Evolutionary conservation across 1,140 invertebrate species (phyloP), one percentile per base, ranked within the genome.

Genomic region (Homarus americanus): DNA sequence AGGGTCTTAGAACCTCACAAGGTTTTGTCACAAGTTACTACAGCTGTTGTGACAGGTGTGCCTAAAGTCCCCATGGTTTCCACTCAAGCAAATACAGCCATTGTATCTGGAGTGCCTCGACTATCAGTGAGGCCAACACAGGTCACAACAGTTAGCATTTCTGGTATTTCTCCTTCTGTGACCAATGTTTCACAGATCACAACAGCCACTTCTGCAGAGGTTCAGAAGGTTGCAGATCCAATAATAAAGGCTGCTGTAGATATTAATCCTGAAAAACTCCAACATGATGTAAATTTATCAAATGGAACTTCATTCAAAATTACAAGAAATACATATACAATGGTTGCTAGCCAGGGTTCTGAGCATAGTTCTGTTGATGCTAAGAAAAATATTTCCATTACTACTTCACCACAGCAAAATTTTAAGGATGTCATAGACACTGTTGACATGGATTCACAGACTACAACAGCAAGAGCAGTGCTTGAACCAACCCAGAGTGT

Each of bases 11-110:
- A 90, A n/a, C n/a, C 80, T 84, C 88, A 83, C 12, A 36, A 76
- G 34, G 20, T 58, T 17, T 76, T 36, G 15, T 38, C 80, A 34
- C 80, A 90, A 40, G 66, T 84, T 34, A 63, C 73, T 44, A 78
- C 73, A 38, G 80, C 80, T 32, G 41, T 83, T 58, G 69, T 90
- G 17, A 40, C 88, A 63, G 88, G 88, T 83, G 80, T 90, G 69
- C 82, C 80, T 40, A 90, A 90, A 66, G 44, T 58, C 38, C 34
- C 80, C 10, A 38, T 44, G 7, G 73, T 10, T 40, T 86, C 66
- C 32, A 82, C 79, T 38, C 83, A 86, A 40, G 49, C 72, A 49
- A 88, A 80, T 76, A 88, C 86, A 80, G 86, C 78, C 32, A 53
- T 88, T 66, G 86, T 82, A 15, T 79, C 83, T 34, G 69, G 83